phyloP scores from a whole-genome alignment of 2,888 invertebrate genomes.

The Pterobdella sp. region DNA sequence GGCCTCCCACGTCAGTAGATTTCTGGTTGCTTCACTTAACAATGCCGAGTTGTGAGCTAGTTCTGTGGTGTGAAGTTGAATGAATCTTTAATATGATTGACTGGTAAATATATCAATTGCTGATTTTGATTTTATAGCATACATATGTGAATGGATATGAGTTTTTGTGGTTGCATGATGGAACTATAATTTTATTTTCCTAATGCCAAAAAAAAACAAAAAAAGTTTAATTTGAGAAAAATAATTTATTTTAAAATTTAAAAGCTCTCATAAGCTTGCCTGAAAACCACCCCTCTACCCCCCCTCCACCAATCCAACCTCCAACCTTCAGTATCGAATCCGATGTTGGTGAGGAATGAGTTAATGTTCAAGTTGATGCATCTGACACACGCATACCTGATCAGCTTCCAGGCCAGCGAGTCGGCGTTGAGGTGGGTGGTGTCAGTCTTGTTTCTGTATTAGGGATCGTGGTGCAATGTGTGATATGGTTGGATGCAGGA shows the following conservation, averaged over 20 bases:
- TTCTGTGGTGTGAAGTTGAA: conserved; percentile 57
- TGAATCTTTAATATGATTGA: no score
- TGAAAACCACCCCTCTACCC: not conserved
- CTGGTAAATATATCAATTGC: no score
- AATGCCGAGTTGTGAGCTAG: conserved; percentile 86
- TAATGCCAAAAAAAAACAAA: no score
- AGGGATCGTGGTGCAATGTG: not conserved
- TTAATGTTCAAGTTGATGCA: conserved; percentile 75
- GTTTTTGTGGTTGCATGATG: no score
- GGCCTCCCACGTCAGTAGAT: conserved; percentile 82
- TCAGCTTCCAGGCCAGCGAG: conserved; percentile 89
- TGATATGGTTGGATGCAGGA: not conserved
- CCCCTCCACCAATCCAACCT: not conserved
- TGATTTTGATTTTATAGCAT: no score
- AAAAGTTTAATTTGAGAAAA: no score
- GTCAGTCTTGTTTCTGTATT: not conserved
- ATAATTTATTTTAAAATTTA: no score
- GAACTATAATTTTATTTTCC: no score
- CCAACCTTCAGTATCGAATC: conserved; percentile 77
- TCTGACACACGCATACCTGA: conserved; percentile 78
- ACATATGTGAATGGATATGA: no score
- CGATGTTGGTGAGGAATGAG: conserved; percentile 77
- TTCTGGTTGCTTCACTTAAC: conserved; percentile 77
- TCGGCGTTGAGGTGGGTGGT: conserved; percentile 72
- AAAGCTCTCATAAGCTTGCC: no score